These are phyloP conservation scores for Zaprionus inermis DNA, from an alignment of 1,140 invertebrate species.

Conservation along the genomic window DNA sequence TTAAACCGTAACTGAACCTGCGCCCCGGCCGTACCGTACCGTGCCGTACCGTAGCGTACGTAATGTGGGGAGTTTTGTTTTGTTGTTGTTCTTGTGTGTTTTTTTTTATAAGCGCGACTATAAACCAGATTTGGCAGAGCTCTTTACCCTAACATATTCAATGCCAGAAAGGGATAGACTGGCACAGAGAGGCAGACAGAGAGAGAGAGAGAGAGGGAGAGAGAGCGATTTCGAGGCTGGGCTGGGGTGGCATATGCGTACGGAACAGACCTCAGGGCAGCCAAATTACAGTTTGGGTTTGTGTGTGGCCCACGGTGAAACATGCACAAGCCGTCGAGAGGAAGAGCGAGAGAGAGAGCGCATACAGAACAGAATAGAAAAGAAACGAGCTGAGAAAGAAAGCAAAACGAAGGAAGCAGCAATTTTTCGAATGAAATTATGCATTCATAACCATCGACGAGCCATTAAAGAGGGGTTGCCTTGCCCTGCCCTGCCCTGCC, in stretches of 20 bases:
- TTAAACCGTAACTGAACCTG: conserved; percentile 1
- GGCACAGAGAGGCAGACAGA: too few species aligned
- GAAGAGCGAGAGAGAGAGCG: background rate
- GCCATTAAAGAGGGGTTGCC: conserved; percentile 44
- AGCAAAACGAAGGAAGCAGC: conserved; percentile 48
- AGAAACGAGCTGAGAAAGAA: conserved; percentile 7
- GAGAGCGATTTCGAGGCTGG: background rate
- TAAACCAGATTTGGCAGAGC: conserved; percentile 75
- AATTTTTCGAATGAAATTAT: conserved; percentile 71
- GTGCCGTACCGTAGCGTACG: background rate
- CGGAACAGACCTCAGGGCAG: conserved; percentile 30
- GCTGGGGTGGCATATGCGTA: conserved; percentile 29
- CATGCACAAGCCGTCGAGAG: conserved; percentile 28
- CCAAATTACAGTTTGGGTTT: conserved; percentile 60
- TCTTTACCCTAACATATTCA: conserved; percentile 55
- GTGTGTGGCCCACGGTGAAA: conserved; percentile 41
- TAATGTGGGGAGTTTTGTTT: conserved; percentile 47
- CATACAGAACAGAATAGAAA: conserved; percentile 25
- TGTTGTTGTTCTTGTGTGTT: conserved; percentile 42
- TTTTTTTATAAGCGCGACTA: conserved; percentile 70
- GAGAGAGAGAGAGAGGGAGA: background rate
- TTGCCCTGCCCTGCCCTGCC: background rate
- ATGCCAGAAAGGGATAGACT: background rate
- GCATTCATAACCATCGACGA: conserved; percentile 68
- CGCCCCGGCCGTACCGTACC: conserved; percentile 14